Evolutionary conservation across 2,797 vertebrate genomes (phyloP), one percentile per base, ranked within the genome.

Genomic region (Gymnothorax reevesii): DNA sequence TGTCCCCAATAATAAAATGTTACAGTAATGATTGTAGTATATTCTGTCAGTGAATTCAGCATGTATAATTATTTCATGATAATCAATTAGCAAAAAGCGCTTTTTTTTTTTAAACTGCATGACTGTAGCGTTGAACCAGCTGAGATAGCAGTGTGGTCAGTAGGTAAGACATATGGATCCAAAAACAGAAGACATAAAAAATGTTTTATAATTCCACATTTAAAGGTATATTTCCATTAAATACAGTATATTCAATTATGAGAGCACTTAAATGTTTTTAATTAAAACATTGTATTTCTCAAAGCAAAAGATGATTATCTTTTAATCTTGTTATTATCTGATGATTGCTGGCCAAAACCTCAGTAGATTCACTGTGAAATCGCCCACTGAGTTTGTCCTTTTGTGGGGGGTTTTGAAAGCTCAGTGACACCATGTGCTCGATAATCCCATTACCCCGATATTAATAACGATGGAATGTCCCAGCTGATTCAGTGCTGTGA

Each of bases 11-110:
- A 95, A 93, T 91, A 95, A 95, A 95, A 94, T 90, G 87, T 91
- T 94, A 95, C 88, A 93, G 92, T 94, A 95, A 92, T 94, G 33
- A 42, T 2, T 42, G 95, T 95, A 92, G 92, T 93, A 90, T 93
- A 95, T 84, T 91, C 91, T 94, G 93, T 94, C 91, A 91, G 92
- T 90, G 87, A 93, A 90, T 89, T 95, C 92, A 96, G 95, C 95
- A 33, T 87, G 85, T 92, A 92, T 93, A 92, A 89, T 83, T 88
- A 89, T 88, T 91, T 89, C 92, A 89, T 88, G 93, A 90, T 88
- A 85, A 22, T 91, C 90, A 92, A 93, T 90, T 55, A 80, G 88
- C 62, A 90, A 0, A 3, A 93, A 94, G 93, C 89, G 83, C n/a
- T n/a, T 82, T 82, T 88, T 88, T 90, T 90, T 87, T 66, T 84